Base-by-base conservation (phyloP, 2,797 vertebrate genomes). In the Zalophus californianus region DNA sequence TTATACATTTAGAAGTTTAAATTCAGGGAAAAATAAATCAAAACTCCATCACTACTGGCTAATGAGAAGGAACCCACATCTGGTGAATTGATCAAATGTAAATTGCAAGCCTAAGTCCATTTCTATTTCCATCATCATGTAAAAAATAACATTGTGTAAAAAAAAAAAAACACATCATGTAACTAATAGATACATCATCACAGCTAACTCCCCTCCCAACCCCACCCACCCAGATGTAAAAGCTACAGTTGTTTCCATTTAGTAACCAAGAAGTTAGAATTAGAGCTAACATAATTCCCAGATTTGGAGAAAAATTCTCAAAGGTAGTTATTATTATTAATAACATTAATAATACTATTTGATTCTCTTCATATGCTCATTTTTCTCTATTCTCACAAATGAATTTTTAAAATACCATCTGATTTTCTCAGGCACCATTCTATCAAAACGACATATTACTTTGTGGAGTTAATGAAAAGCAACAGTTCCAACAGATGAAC, bases 301-400 rank as follows among this genome's bases (percentile, higher is more conserved):
- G 12, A 94, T 68, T 83, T 1, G 9, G 94, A 91, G 87, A 86
- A 58, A 90, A 96, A 75, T 56, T 58, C 54, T 84, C 84, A 83
- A 90, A 91, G 3, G 60, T 56, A 66, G 70, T 86, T 91, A 93
- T 52, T 96, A 54, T 96, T 97, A 97, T 96, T 97, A 97, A 94
- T 92, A 95, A 86, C 20, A 95, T 62, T 97, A 97, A 94, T 94
- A 87, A 93, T 23, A 80, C 11, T 66, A 79, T 94, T 97, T 96
- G 82, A 91, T 93, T 92, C 13, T 13, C 80, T 56, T 72, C n/a
- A 3, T 27, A 60, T 29, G 23, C 10, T 94, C 68, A 90, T 97
- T 98, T 97, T 95, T 97, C 97, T 97, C 29, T 62, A 91, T 97
- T 97, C 96, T 88, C 16, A 29, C 54, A 91, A 96, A 97, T 96